Conservation (phyloP, 2,113 vertebrate genomes). For the Tachuris rubrigastra region DNA sequence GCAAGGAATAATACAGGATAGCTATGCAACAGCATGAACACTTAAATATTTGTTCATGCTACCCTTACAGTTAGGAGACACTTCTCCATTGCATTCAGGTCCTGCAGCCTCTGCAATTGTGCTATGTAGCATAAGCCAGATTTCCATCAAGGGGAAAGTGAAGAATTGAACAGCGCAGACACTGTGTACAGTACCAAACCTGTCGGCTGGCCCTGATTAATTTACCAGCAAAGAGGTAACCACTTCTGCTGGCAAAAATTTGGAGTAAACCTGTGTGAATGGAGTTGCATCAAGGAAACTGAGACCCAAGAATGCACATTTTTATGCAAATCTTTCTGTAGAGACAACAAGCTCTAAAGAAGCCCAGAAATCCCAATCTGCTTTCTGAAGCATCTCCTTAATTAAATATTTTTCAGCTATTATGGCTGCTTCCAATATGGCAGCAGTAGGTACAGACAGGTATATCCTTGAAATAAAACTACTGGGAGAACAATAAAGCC, state of each 20-base stretch:
- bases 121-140: background rate
- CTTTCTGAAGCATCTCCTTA: background rate
- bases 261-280: background rate
- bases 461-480: background rate
- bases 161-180: background rate
- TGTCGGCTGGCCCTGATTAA: background rate
- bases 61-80: background rate
- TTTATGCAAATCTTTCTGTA: background rate
- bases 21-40: background rate
- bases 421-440: background rate
- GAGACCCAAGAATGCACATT: background rate
- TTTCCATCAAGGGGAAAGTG: background rate
- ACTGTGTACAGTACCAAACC: background rate
- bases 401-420: background rate
- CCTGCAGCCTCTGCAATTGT: background rate
- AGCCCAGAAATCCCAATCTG: background rate
- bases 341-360: background rate
- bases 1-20: background rate
- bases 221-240: background rate
- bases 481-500: background rate
- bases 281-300: background rate
- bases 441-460: background rate
- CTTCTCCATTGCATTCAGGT: background rate
- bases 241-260: background rate
- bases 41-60: background rate